Conservation (phyloP, 2,113 vertebrate species). For the Crocuta crocuta region DNA sequence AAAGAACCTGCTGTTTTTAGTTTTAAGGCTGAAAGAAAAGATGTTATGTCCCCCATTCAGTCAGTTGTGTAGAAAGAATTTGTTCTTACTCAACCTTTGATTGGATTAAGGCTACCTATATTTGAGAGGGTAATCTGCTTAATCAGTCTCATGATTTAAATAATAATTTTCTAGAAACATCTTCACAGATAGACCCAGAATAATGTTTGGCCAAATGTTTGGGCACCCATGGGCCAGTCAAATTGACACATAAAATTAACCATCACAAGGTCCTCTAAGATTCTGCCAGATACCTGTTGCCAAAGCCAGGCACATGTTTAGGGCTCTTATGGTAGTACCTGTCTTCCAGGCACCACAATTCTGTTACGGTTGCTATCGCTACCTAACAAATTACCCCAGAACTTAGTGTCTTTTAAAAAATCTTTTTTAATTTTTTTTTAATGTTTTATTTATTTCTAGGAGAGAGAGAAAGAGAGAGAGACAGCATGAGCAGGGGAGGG, state of each 20-base stretch:
- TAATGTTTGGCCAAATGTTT: not conserved
- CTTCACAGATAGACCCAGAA: not conserved
- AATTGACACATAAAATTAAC: not conserved
- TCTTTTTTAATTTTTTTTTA: too few species aligned
- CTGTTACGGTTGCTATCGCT: not conserved
- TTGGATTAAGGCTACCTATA: not conserved
- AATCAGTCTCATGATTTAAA: not conserved
- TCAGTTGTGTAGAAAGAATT: not conserved
- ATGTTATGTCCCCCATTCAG: not conserved
- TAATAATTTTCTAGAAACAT: not conserved
- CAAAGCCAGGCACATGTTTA: not conserved
- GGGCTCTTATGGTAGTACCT: not conserved
- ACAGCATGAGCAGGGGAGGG: too few species aligned
- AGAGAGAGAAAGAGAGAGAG: too few species aligned
- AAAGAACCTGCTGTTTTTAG: not conserved
- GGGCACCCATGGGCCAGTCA: not conserved
- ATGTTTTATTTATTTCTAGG: too few species aligned
- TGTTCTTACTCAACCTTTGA: not conserved
- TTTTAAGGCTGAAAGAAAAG: not conserved
- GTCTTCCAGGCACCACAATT: not conserved
- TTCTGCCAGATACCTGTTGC: not conserved
- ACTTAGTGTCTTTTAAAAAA: too few species aligned
- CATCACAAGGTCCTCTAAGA: not conserved
- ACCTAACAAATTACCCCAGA: not conserved
- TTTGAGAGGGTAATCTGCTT: not conserved